Conservation (phyloP, 2,888 invertebrate species). For the Diaprepes abbreviatus region DNA sequence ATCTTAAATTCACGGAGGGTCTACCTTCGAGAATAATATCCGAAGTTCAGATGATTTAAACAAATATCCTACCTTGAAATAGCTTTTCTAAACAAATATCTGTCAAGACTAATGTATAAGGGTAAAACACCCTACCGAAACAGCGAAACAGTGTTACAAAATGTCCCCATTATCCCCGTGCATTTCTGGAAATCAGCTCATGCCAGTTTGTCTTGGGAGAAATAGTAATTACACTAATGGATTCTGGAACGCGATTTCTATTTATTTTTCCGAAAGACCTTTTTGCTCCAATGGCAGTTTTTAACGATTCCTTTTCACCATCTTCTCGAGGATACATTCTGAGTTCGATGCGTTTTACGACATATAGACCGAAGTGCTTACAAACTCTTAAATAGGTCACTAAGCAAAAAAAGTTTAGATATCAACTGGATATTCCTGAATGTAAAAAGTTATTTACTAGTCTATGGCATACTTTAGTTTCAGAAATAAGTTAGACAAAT, state of each 20-base stretch:
- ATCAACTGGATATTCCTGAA: too few relatives aligned
- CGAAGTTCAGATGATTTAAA: not conserved
- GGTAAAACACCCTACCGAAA: conserved; percentile 12
- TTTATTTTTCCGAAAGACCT: conserved; percentile 33
- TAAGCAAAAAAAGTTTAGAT: too few relatives aligned
- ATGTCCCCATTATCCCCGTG: conserved; percentile 16
- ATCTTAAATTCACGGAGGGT: not conserved
- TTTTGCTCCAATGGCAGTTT: conserved; percentile 36
- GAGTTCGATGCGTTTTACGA: conserved; percentile 2
- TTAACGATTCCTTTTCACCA: conserved; percentile 30
- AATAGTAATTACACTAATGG: conserved; percentile 45
- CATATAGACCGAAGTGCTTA: too few relatives aligned
- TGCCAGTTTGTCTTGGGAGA: conserved; percentile 26
- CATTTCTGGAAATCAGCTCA: conserved; percentile 15
- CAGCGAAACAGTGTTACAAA: conserved; percentile 9
- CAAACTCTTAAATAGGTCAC: too few relatives aligned
- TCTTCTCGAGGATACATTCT: conserved; percentile 24
- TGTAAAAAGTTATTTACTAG: too few relatives aligned
- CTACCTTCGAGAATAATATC: not conserved
- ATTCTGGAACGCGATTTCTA: conserved; percentile 36
- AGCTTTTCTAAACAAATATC: conserved; percentile 12
- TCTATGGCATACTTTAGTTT: too few relatives aligned
- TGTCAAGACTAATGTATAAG: conserved; percentile 15
- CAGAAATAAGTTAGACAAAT: too few relatives aligned
- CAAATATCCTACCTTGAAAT: not conserved